These are phyloP conservation scores for Alosa alosa DNA, from an alignment of 2,113 vertebrate species.

Conservation along the genomic window DNA sequence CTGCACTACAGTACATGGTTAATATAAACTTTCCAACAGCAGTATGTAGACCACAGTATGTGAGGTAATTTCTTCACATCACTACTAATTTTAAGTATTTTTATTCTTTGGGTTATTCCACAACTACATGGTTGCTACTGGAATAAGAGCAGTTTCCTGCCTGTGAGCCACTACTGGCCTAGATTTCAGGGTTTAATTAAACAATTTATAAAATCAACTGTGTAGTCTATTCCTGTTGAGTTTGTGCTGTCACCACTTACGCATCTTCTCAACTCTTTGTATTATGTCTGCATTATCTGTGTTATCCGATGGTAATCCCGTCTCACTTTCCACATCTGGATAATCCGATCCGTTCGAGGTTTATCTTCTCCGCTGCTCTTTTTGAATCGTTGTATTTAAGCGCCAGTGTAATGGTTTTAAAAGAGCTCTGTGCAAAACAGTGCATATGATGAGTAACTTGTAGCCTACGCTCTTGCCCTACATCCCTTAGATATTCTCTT, in stretches of 20 bases:
- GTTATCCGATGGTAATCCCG: slow-evolving; percentile 5
- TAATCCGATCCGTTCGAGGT: slow-evolving; percentile 1
- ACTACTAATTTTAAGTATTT: neutral
- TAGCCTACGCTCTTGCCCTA: neutral
- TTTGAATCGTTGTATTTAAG: neutral
- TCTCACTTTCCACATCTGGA: slow-evolving; percentile 16
- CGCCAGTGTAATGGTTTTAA: neutral
- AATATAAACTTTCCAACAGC: too few species aligned
- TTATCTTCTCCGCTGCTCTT: slow-evolving; percentile 1
- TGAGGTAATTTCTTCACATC: too few species aligned
- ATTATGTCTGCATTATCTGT: neutral
- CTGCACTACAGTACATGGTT: too few species aligned
- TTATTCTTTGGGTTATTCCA: neutral
- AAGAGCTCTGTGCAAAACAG: neutral
- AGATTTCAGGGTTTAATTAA: neutral
- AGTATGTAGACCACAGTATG: too few species aligned
- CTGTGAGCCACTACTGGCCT: neutral
- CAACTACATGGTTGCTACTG: neutral
- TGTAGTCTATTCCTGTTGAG: neutral
- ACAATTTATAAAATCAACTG: neutral
- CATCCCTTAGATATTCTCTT: neutral
- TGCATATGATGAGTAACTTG: neutral
- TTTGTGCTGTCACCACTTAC: neutral
- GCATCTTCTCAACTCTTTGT: neutral
- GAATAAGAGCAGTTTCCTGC: neutral